phyloP scores from a whole-genome alignment of 92 coral and sea anemone species.

The Zoanthus sociatus region DNA sequence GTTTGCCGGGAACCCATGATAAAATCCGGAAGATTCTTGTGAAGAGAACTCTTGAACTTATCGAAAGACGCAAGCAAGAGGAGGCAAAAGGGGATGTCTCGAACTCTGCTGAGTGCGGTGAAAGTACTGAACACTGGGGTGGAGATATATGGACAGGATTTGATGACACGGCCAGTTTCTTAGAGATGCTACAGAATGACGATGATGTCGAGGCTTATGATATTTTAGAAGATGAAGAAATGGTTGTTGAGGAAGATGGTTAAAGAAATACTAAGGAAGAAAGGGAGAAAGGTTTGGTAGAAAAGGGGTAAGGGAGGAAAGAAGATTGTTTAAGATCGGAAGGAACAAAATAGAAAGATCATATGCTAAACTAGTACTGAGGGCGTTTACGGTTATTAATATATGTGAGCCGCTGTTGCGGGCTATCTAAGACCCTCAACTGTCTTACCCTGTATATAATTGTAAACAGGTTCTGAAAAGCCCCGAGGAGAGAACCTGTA shows the following conservation, averaged over 20 bases:
- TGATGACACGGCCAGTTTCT: constrained; percentile 74
- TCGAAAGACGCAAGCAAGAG: constrained; percentile 66
- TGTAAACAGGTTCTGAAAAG: no score
- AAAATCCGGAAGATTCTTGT: constrained; percentile 81
- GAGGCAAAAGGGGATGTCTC: constrained; percentile 38
- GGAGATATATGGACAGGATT: constrained; percentile 69
- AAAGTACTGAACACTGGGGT: constrained; percentile 46
- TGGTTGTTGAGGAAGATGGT: constrained; percentile 48
- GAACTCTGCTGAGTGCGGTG: constrained; percentile 2
- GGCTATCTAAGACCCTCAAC: no score
- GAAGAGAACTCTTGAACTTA: constrained; percentile 64
- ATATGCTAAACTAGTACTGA: no score
- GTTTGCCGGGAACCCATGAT: constrained; percentile 84
- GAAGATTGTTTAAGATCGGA: background rate
- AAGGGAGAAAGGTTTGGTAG: background rate
- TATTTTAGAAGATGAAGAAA: constrained; percentile 71
- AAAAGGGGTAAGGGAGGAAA: background rate
- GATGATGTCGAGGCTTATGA: constrained; percentile 94
- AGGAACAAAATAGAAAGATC: background rate
- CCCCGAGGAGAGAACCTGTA: no score
- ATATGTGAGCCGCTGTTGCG: no score
- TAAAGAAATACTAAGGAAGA: background rate
- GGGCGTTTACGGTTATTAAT: no score
- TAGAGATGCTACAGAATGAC: constrained; percentile 84
- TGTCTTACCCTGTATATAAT: no score